Conservation (phyloP, 2,888 invertebrate genomes). For the Corbicula japonica region DNA sequence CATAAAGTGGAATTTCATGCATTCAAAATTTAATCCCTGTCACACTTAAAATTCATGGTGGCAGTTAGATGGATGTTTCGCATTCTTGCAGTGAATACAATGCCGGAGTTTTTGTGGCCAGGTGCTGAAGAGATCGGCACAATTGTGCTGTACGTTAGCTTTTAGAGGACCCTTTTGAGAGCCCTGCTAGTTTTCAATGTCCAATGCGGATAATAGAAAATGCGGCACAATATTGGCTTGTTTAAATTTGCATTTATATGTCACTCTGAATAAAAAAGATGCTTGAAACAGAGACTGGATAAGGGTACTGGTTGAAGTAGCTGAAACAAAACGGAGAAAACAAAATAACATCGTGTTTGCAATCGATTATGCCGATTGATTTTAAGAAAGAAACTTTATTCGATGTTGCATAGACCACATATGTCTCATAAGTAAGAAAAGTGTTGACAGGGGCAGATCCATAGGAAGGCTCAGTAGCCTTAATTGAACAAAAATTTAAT, state of each 20-base stretch:
- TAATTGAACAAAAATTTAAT: too few relatives aligned
- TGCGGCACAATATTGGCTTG: constrained; percentile 32
- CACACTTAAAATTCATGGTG: constrained; percentile 42
- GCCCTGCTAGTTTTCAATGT: constrained; percentile 20
- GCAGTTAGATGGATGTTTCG: constrained; percentile 32
- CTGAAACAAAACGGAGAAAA: not conserved
- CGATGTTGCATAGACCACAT: too few relatives aligned
- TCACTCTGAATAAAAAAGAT: not conserved
- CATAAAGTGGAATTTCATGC: too few relatives aligned
- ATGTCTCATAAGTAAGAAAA: too few relatives aligned
- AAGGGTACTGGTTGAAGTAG: not conserved
- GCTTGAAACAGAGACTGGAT: not conserved
- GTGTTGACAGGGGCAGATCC: too few relatives aligned
- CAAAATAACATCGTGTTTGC: not conserved
- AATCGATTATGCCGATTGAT: not conserved
- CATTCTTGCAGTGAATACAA: constrained; percentile 44
- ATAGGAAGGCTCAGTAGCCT: too few relatives aligned
- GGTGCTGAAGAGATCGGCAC: constrained; percentile 52
- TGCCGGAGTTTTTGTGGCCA: constrained; percentile 44
- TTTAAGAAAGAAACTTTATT: too few relatives aligned
- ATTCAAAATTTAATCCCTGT: too few relatives aligned
- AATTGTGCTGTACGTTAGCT: constrained; percentile 40
- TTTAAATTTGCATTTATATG: constrained; percentile 20
- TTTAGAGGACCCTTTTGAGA: constrained; percentile 34
- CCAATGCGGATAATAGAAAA: constrained; percentile 11